phyloP scores from a whole-genome alignment of 37 sponge, comb jelly and placozoan genomes.

The Lycopodina hypogea region DNA sequence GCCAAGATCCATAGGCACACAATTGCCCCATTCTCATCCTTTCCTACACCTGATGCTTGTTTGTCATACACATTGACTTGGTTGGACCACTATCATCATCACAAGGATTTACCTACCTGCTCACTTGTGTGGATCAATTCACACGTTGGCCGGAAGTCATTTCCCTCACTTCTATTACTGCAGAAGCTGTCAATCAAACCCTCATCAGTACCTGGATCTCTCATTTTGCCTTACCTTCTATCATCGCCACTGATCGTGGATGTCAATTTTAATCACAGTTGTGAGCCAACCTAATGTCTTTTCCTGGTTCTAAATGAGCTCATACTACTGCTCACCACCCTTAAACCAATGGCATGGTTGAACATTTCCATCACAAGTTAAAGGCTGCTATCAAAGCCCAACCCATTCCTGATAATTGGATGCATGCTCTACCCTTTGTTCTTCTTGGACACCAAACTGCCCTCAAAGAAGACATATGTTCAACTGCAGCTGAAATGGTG shows the following conservation, averaged over 20 bases:
- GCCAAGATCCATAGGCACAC: slow-evolving; percentile 53
- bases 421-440: slow-evolving; percentile 50
- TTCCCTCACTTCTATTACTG: slow-evolving; percentile 46
- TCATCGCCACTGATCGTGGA: slow-evolving; percentile 58
- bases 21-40: slow-evolving; percentile 28
- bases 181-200: slow-evolving; percentile 50
- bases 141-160: slow-evolving; percentile 60
- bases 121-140: slow-evolving; percentile 54
- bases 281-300: slow-evolving; percentile 36
- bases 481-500: slow-evolving; percentile 65
- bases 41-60: slow-evolving; percentile 42
- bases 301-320: slow-evolving; percentile 40
- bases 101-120: slow-evolving; percentile 48
- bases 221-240: slow-evolving; percentile 58
- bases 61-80: slow-evolving; percentile 59
- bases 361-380: slow-evolving; percentile 60
- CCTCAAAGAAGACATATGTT: slow-evolving; percentile 52
- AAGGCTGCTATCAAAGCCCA: slow-evolving; percentile 51
- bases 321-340: slow-evolving; percentile 67
- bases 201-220: slow-evolving; percentile 53
- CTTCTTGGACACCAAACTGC: slow-evolving; percentile 68
- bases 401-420: slow-evolving; percentile 45
- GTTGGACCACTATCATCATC: slow-evolving; percentile 70
- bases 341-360: slow-evolving; percentile 60
- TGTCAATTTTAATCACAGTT: slow-evolving; percentile 52